Evolutionary conservation across 53 echinoderm and acorn worm genomes (phyloP).

Genomic region (Crossaster papposus): DNA sequence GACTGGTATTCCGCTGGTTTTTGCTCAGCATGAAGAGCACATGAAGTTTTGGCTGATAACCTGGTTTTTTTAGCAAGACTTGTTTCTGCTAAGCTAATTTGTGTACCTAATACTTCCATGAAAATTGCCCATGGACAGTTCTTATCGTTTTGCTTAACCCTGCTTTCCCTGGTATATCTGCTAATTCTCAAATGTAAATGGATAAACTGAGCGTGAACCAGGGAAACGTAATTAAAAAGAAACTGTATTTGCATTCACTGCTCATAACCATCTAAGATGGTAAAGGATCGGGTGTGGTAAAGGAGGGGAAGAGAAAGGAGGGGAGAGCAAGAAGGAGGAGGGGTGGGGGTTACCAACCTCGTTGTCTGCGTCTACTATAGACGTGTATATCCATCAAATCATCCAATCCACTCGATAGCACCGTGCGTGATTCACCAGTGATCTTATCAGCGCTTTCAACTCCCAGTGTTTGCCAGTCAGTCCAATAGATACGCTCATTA

Average conservation of each 20-base stretch:
- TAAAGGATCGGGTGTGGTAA: too few species aligned
- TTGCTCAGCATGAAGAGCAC: too few species aligned
- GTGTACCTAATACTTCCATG: too few species aligned
- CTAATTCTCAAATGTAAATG: neutral
- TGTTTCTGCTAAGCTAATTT: too few species aligned
- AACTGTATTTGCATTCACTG: too few species aligned
- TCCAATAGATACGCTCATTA: slow-evolving; percentile 80
- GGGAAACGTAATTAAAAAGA: too few species aligned
- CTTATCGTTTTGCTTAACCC: too few species aligned
- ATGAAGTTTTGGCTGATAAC: too few species aligned
- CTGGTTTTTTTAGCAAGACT: too few species aligned
- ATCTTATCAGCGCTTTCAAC: slow-evolving; percentile 76
- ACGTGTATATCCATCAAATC: slow-evolving; percentile 87
- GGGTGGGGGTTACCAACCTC: slow-evolving; percentile 62
- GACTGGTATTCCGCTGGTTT: too few species aligned
- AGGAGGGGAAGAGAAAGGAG: neutral
- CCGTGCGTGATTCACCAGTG: slow-evolving; percentile 61
- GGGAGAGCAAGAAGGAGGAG: neutral
- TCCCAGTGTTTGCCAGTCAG: slow-evolving; percentile 81
- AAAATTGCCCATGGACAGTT: too few species aligned
- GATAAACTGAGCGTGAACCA: too few species aligned
- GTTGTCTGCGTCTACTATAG: slow-evolving; percentile 70
- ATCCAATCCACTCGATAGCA: slow-evolving; percentile 68
- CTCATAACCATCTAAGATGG: neutral
- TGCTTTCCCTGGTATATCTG: neutral